A percentile compares a stretch with the other conserved stretches of the same genome.
These are phyloP conservation scores for Scaeva pyrastri DNA, from an alignment of 2,888 invertebrate genomes.

Conservation along the genomic window DNA sequence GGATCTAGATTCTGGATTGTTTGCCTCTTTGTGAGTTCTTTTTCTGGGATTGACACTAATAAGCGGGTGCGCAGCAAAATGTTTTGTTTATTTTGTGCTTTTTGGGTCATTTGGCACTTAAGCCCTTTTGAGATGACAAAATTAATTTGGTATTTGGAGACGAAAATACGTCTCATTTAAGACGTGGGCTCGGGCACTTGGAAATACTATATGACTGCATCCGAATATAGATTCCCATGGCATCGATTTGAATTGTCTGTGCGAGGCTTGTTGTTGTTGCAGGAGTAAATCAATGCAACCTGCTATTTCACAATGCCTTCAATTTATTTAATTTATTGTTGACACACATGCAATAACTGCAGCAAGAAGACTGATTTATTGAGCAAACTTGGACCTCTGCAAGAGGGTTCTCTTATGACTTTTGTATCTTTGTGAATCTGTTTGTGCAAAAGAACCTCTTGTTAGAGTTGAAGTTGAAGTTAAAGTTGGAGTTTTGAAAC, in stretches of 20 bases:
- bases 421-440: slow-evolving; percentile 24
- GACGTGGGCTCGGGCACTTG: not conserved
- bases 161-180: not conserved
- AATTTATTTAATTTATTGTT: slow-evolving; percentile 46
- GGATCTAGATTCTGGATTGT: slow-evolving; percentile 28
- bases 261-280: slow-evolving; percentile 8
- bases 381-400: slow-evolving; percentile 37
- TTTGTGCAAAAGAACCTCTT: slow-evolving; percentile 35
- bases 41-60: slow-evolving; percentile 56
- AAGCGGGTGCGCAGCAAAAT: slow-evolving; percentile 13
- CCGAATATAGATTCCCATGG: slow-evolving; percentile 12
- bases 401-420: slow-evolving; percentile 25
- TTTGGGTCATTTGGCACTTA: slow-evolving; percentile 60
- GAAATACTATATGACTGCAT: not conserved
- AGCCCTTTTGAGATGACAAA: slow-evolving; percentile 57
- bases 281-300: slow-evolving; percentile 48
- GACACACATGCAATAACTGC: slow-evolving; percentile 58
- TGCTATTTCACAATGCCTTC: slow-evolving; percentile 45
- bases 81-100: slow-evolving; percentile 38
- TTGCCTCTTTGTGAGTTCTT: slow-evolving; percentile 12
- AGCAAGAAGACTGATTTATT: slow-evolving; percentile 42
- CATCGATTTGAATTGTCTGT: slow-evolving; percentile 22
- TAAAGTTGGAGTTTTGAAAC: slow-evolving; percentile 44
- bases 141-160: slow-evolving; percentile 17
- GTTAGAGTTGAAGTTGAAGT: slow-evolving; percentile 36